Conservation (phyloP, 2,113 vertebrate species). For the Indicator indicator region DNA sequence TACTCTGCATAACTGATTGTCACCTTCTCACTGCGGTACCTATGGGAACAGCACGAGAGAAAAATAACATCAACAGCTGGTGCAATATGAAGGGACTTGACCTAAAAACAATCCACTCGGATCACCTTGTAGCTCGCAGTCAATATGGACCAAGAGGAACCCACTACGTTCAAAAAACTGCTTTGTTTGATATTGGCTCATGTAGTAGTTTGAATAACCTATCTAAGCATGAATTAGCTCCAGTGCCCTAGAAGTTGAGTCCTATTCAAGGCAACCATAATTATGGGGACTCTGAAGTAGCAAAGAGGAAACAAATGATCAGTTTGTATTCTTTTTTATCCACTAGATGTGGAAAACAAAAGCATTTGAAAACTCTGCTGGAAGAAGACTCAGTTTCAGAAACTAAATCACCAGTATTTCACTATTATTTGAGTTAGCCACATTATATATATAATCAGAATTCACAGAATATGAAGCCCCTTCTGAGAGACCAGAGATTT, state of each 20-base stretch:
- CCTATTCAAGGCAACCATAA: not conserved
- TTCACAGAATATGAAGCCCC: not conserved
- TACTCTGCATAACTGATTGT: constrained; percentile 88
- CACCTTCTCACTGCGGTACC: constrained; percentile 88
- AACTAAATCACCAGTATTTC: not conserved
- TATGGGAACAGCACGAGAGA: constrained; percentile 19
- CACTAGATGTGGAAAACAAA: not conserved
- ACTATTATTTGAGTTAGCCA: not conserved
- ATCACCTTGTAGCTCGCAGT: not conserved
- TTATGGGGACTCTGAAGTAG: not conserved
- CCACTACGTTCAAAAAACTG: not conserved
- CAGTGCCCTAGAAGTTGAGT: not conserved
- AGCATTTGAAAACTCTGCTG: not conserved
- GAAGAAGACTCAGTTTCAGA: not conserved
- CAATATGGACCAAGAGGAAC: accelerated
- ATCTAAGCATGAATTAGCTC: not conserved
- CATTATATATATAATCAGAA: not conserved
- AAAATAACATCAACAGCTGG: accelerated
- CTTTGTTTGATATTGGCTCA: not conserved
- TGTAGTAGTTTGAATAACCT: not conserved
- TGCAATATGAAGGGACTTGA: accelerated
- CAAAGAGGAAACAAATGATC: not conserved
- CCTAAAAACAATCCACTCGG: not conserved
- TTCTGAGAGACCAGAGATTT: not conserved
- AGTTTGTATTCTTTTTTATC: not conserved